Percentiles rank a stretch among this genome's conserved stretches.
These are phyloP conservation scores for Nymphalis c-album DNA, from an alignment of 2,888 invertebrate genomes.

Conservation along the genomic window DNA sequence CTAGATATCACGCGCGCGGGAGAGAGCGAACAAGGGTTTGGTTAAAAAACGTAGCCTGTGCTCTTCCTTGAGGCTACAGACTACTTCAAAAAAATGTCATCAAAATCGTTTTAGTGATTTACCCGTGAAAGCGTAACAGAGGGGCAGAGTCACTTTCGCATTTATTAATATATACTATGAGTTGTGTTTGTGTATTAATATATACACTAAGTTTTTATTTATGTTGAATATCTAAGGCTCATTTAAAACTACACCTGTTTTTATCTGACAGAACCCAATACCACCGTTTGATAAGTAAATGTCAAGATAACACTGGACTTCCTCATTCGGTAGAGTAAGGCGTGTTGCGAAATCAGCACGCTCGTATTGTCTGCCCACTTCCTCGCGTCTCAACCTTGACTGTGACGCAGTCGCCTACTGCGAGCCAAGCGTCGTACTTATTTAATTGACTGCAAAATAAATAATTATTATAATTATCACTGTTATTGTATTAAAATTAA, in stretches of 20 bases:
- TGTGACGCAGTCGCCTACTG: conserved; percentile 45
- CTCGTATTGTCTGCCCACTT: conserved; percentile 63
- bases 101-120: too few relatives aligned
- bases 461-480: conserved; percentile 1
- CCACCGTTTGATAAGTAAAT: conserved; percentile 42
- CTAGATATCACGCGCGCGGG: too few relatives aligned
- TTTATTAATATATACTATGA: too few relatives aligned
- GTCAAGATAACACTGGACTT: conserved; percentile 61
- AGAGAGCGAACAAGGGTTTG: too few relatives aligned
- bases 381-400: conserved; percentile 60
- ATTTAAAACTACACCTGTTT: conserved; percentile 11
- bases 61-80: too few relatives aligned
- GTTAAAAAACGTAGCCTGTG: too few relatives aligned
- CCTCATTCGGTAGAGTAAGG: conserved; percentile 58
- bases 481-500: background rate
- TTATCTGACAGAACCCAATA: conserved; percentile 18
- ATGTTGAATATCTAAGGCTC: background rate
- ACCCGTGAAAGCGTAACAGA: too few relatives aligned
- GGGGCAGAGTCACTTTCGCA: too few relatives aligned
- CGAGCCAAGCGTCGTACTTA: conserved; percentile 18
- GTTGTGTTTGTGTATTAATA: too few relatives aligned
- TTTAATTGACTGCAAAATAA: conserved; percentile 19
- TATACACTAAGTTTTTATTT: too few relatives aligned
- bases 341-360: conserved; percentile 54
- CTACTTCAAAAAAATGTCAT: too few relatives aligned